Evolutionary conservation across 2,888 invertebrate genomes (phyloP), one percentile per base, ranked within the genome.

Genomic region (Hecatera dysodea): DNA sequence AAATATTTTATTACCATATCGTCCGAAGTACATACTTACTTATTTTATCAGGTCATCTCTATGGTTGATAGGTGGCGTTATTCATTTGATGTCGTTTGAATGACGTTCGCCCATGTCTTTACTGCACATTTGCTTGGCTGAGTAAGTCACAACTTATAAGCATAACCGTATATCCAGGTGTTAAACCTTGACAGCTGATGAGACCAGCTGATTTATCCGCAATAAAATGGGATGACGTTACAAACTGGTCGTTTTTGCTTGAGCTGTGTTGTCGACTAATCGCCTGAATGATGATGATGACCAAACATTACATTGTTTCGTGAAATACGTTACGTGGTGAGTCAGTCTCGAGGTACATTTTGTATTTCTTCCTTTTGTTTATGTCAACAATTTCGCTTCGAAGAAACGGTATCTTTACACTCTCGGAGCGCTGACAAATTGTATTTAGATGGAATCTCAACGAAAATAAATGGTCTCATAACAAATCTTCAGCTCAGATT

Each of bases 381-480:
- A 48, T 29, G 11, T 66, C 17, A 36, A 9, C 24, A 27, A 4
- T 17, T 33, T 46, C 24, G 19, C 65, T 19, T 33, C 15, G 19
- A 24, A 15, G 24, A 33, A 42, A 46, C 19, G 19, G 19, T 61
- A 56, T 33, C 15, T 46, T 15, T 24, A 33, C 24, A 46, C 33
- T 15, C 24, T 15, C n/a, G 46, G 27, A 27, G 24, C n/a, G 46
- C 36, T 39, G 27, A 66, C 66, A 39, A 64, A 48, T 66, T 66
- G 46, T 27, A 48, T 66, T 66, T 36, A 48, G 27, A 66, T 62
- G 12, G 27, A 48, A 66, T 48, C 46, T 66, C 63, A 63, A 17
- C n/a, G 36, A n/a, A 66, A 48, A 46, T n/a, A 36, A 66, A 66
- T 62, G 24, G n/a, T 63, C 36, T 27, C 17, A 27, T 27, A 63